Conservation (phyloP, 1,140 invertebrate species). For the Tetramorium alpestre region DNA sequence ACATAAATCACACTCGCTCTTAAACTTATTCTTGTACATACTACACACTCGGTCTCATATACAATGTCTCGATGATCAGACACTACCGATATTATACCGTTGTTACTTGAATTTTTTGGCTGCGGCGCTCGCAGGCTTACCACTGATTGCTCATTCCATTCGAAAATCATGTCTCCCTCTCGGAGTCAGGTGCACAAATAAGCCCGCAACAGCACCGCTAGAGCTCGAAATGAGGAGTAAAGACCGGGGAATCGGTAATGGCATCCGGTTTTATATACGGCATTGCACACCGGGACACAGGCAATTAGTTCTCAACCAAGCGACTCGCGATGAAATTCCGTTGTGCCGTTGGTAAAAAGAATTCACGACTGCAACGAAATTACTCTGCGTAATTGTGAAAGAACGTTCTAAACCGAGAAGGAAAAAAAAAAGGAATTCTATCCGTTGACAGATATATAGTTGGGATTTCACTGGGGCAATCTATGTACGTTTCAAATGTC, state of each 20-base stretch:
- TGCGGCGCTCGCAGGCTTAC: conserved; percentile 85
- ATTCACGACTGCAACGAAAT: conserved; percentile 6
- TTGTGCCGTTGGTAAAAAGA: conserved; percentile 5
- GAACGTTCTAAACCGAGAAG: not conserved
- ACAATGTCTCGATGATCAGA: conserved; percentile 60
- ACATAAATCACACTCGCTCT: conserved; percentile 77
- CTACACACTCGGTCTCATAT: conserved; percentile 73
- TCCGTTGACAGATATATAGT: not conserved
- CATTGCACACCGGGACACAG: not conserved
- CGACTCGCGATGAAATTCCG: conserved; percentile 21
- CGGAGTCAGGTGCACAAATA: conserved; percentile 73
- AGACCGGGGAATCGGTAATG: conserved; percentile 17
- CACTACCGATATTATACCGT: conserved; percentile 65
- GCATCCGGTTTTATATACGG: conserved; percentile 12
- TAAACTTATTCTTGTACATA: conserved; percentile 76
- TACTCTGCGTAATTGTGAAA: not conserved
- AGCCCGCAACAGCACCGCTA: conserved; percentile 57
- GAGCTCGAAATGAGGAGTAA: conserved; percentile 49
- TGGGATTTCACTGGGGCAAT: not conserved
- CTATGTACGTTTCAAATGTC: not conserved
- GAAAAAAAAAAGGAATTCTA: not conserved
- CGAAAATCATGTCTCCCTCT: conserved; percentile 72
- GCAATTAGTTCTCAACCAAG: conserved; percentile 7
- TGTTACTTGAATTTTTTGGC: conserved; percentile 78
- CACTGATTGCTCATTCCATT: conserved; percentile 84